These are phyloP conservation scores for Apotomis turbidana DNA, from an alignment of 2,888 invertebrate genomes.

Conservation along the genomic window DNA sequence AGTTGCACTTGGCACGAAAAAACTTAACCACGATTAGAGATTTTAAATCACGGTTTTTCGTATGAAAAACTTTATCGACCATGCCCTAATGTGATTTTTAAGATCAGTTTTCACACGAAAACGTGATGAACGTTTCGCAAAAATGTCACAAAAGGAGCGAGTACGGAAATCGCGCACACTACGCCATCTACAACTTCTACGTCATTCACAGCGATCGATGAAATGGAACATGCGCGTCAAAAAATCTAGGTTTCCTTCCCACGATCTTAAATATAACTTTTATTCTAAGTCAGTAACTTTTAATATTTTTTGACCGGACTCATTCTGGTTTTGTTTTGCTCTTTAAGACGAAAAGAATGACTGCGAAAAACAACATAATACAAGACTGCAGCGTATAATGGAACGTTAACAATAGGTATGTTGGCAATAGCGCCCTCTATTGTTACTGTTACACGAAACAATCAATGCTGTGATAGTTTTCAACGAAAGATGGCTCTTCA, in stretches of 20 bases:
- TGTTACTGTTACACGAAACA: neutral
- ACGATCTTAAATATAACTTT: neutral
- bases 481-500: too few species aligned
- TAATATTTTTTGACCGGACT: neutral
- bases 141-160: slow-evolving; percentile 76
- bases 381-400: slow-evolving; percentile 14
- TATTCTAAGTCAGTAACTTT: neutral
- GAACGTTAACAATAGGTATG: neutral
- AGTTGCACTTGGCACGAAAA: slow-evolving; percentile 83
- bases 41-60: slow-evolving; percentile 74
- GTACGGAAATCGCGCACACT: slow-evolving; percentile 50
- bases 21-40: slow-evolving; percentile 77
- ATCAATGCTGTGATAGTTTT: too few species aligned
- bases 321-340: too few species aligned
- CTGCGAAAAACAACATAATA: too few species aligned
- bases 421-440: slow-evolving; percentile 10
- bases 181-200: slow-evolving; percentile 64
- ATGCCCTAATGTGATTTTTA: slow-evolving; percentile 77
- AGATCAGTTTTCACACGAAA: slow-evolving; percentile 66
- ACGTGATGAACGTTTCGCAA: slow-evolving; percentile 71
- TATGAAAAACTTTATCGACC: slow-evolving; percentile 76
- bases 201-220: slow-evolving; percentile 54
- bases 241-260: neutral
- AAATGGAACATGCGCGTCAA: slow-evolving; percentile 67
- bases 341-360: too few species aligned